Percentiles rank a stretch among this genome's conserved stretches.
Evolutionary conservation across 2,797 vertebrate genomes (phyloP).

Genomic region (Hybognathus amarus): DNA sequence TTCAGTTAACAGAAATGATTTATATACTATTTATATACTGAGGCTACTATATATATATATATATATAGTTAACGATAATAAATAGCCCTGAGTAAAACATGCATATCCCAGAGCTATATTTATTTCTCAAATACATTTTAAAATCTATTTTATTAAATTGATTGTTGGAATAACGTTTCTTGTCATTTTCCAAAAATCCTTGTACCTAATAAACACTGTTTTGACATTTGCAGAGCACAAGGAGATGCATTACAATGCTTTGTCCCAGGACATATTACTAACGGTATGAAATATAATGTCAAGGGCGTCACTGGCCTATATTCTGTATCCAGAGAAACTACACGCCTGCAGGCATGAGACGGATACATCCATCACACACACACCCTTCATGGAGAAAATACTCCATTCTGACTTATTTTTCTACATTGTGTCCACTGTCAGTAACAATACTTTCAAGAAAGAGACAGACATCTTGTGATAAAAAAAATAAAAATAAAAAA

Average conservation of each 20-base stretch:
- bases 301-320: conserved; percentile 48
- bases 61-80: neutral
- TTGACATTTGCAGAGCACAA: conserved; percentile 34
- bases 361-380: conserved; percentile 48
- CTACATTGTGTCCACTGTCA: conserved; percentile 40
- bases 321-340: conserved; percentile 55
- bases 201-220: conserved; percentile 15
- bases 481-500: neutral
- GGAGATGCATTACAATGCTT: conserved; percentile 11
- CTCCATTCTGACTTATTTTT: conserved; percentile 34
- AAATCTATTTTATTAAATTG: neutral
- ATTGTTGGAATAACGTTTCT: neutral
- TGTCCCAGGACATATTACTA: conserved; percentile 34
- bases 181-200: neutral
- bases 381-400: conserved; percentile 22
- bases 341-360: conserved; percentile 45
- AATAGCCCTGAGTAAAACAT: neutral
- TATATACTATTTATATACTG: neutral
- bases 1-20: neutral
- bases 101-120: neutral
- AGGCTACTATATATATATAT: neutral
- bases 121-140: neutral
- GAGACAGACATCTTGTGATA: neutral
- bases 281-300: conserved; percentile 54
- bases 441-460: neutral